Percentiles rank a stretch among this genome's conserved stretches.
Evolutionary conservation across 2,113 vertebrate species (phyloP).

Genomic region (Morone chrysops): DNA sequence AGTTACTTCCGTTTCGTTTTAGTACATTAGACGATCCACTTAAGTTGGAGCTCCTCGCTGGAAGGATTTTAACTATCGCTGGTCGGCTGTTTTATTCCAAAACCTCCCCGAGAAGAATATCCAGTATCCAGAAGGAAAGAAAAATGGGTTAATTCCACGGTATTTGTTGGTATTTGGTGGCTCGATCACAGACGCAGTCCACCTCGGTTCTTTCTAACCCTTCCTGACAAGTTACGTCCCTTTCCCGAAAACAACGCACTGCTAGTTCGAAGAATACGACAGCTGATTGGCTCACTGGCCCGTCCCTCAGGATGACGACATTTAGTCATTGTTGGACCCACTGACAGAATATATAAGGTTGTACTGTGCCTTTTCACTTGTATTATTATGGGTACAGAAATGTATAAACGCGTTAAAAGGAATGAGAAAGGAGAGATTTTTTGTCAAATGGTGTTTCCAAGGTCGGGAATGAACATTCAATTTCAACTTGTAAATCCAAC

Average conservation of each 20-base stretch:
- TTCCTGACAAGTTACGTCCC: constrained; percentile 81
- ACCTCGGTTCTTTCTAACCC: constrained; percentile 49
- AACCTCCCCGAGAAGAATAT: background rate
- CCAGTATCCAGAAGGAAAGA: background rate
- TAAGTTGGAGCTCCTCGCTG: constrained; percentile 21
- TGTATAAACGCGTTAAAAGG: too few relatives aligned
- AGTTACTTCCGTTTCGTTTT: constrained; percentile 82
- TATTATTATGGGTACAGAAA: background rate
- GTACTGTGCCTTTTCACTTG: background rate
- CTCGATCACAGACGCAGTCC: background rate
- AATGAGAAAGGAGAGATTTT: too few relatives aligned
- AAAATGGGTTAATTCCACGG: background rate
- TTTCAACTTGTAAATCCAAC: background rate
- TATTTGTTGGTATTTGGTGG: background rate
- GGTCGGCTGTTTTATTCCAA: background rate
- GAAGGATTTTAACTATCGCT: background rate
- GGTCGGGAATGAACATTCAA: background rate
- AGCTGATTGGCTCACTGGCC: constrained; percentile 71
- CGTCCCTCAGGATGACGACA: constrained; percentile 55
- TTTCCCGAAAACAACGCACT: constrained; percentile 83
- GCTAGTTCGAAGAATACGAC: background rate
- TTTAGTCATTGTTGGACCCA: background rate
- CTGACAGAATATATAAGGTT: too few relatives aligned
- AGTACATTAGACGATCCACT: constrained; percentile 67
- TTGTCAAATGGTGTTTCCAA: background rate